Evolutionary conservation across 2,113 vertebrate species (phyloP), one percentile per base, ranked within the genome.

Genomic region (Lipotes vexillifer): DNA sequence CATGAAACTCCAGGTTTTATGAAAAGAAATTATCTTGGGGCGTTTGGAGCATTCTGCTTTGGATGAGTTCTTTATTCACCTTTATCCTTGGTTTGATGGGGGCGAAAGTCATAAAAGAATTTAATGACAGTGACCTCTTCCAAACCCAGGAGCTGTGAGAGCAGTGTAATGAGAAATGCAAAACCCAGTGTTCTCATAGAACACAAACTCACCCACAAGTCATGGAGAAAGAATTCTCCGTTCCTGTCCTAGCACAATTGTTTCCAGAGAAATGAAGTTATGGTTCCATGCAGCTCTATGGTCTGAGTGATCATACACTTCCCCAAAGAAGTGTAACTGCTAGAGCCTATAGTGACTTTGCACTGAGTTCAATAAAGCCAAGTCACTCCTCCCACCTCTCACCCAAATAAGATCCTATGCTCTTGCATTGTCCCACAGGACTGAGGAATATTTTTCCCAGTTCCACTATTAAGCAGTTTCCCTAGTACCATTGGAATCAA

Each of bases 141-240:
- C 78, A 96, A 92, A 94, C 71, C 87, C 85, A 38, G 94, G 69
- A 95, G 63, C 74, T 81, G 9, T 15, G 66, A 46, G 87, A 83
- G 52, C 87, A 29, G 59, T 27, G 25, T 90, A 81, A 97, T 92
- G 95, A 93, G 92, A 97, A 97, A 75, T 23, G 63, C 66, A 75
- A 84, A 90, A 59, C 90, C 46, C 25, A n/a, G 6, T 38, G 93
- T 97, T 95, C 88, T 94, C 97, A 78, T 2, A 84, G 74, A 87
- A 31, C 63, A 72, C 21, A 44, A 63, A 49, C 69, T 81, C 66
- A 52, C 36, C 82, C 68, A 63, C 68, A 93, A 74, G 89, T 89
- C 96, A 94, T 25, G 17, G 57, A 59, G 89, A 69, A 97, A 91
- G 94, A 85, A 96, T 95, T 88, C 55, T 94, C 63, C 71, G 96